Evolutionary conservation across 2,113 vertebrate species (phyloP).

Genomic region (Apteryx mantelli): DNA sequence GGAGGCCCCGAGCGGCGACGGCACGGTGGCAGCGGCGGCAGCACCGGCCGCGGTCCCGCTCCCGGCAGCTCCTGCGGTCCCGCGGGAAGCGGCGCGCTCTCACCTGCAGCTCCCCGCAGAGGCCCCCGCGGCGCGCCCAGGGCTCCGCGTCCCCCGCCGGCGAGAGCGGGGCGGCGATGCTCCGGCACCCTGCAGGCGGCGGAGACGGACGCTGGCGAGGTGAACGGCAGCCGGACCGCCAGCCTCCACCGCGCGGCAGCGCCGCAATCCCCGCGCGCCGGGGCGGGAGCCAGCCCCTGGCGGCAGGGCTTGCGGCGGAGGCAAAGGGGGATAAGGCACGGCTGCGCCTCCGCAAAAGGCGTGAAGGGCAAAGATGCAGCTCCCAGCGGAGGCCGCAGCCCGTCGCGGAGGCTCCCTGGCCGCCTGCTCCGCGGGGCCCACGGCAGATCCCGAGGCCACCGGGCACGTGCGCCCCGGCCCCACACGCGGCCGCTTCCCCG

Average conservation of each 20-base stretch:
- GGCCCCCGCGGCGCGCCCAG: conserved; percentile 82
- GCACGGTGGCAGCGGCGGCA: not conserved
- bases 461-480: no score
- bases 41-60: not conserved
- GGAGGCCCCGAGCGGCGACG: no score
- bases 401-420: not conserved
- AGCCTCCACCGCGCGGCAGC: not conserved
- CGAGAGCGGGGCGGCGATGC: conserved; percentile 69
- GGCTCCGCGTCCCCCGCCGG: conserved; percentile 81
- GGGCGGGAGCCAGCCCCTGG: not conserved
- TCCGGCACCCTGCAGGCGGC: conserved; percentile 81
- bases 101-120: conserved; percentile 89
- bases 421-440: not conserved
- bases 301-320: no score
- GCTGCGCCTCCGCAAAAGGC: not conserved
- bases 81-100: accelerated
- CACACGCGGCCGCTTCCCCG: accelerated
- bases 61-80: not conserved
- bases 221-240: not conserved
- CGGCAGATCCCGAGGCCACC: not conserved
- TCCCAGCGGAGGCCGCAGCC: not conserved
- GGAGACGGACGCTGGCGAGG: not conserved
- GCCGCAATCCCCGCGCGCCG: not conserved
- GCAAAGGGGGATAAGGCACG: not conserved
- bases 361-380: not conserved